phyloP scores from a whole-genome alignment of 2,888 invertebrate species.

The Mactromeris polynyma region DNA sequence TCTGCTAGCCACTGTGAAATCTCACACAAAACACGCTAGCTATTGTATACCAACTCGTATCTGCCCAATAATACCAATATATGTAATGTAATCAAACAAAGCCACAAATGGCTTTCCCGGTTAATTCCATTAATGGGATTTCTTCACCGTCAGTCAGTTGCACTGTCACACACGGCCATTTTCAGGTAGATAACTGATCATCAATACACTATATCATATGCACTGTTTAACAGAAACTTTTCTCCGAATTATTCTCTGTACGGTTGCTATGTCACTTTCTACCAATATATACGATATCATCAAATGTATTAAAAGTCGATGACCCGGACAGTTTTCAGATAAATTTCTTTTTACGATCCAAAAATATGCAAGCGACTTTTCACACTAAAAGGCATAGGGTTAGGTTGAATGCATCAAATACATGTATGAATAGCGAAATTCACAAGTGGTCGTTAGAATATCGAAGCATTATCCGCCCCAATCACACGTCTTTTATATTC shows the following conservation, averaged over 20 bases:
- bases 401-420: background rate
- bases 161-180: constrained; percentile 2
- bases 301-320: background rate
- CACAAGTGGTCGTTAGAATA: constrained; percentile 35
- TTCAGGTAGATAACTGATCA: constrained; percentile 2
- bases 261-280: background rate
- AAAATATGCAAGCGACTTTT: constrained; percentile 25
- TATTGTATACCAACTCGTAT: constrained; percentile 12
- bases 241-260: background rate
- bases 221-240: background rate
- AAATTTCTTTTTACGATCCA: constrained; percentile 18
- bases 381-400: constrained; percentile 7
- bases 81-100: constrained; percentile 61
- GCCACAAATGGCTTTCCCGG: constrained; percentile 41
- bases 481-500: constrained; percentile 31
- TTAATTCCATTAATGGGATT: constrained; percentile 59
- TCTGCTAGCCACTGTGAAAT: constrained; percentile 43
- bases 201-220: background rate
- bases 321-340: constrained; percentile 17
- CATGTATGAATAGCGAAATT: constrained; percentile 29
- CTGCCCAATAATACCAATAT: constrained; percentile 45
- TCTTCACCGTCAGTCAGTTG: constrained; percentile 16
- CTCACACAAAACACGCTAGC: constrained; percentile 46
- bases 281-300: background rate
- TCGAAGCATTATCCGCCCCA: constrained; percentile 22